These are phyloP conservation scores for Lepas anatifera DNA, from an alignment of 2,888 invertebrate species.

Conservation along the genomic window DNA sequence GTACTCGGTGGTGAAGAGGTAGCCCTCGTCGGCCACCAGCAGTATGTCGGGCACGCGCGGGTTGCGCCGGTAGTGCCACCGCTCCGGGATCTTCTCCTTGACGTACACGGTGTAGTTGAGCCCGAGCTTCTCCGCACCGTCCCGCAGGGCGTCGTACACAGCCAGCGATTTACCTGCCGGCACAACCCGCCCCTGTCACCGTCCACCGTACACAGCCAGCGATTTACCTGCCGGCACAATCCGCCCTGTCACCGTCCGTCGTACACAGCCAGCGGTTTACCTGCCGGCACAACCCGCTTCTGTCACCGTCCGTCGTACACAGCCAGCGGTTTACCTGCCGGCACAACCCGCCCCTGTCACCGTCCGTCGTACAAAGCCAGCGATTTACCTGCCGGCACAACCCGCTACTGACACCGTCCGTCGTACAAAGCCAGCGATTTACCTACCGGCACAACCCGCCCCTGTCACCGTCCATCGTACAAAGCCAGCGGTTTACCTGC, in stretches of 20 bases:
- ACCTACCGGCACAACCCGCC: too few relatives aligned
- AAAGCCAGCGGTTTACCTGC: too few relatives aligned
- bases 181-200: background rate
- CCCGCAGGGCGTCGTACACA: conserved; percentile 10
- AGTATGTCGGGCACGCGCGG: conserved; percentile 32
- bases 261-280: background rate
- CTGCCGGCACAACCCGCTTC: background rate
- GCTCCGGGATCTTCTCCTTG: conserved; percentile 32
- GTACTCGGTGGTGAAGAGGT: conserved; percentile 24
- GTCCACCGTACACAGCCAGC: background rate
- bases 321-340: too few relatives aligned
- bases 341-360: too few relatives aligned
- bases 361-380: background rate
- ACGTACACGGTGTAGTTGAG: conserved; percentile 27
- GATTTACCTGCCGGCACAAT: too few relatives aligned
- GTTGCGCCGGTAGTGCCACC: conserved; percentile 34
- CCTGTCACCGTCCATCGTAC: too few relatives aligned
- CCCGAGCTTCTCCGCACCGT: background rate
- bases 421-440: too few relatives aligned
- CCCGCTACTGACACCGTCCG: background rate
- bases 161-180: background rate
- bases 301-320: background rate
- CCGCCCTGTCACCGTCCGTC: background rate
- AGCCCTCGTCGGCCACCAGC: conserved; percentile 33
- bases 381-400: background rate